Evolutionary conservation across 2,113 vertebrate species (phyloP), one percentile per base, ranked within the genome.

Genomic region (Phoxinus phoxinus): DNA sequence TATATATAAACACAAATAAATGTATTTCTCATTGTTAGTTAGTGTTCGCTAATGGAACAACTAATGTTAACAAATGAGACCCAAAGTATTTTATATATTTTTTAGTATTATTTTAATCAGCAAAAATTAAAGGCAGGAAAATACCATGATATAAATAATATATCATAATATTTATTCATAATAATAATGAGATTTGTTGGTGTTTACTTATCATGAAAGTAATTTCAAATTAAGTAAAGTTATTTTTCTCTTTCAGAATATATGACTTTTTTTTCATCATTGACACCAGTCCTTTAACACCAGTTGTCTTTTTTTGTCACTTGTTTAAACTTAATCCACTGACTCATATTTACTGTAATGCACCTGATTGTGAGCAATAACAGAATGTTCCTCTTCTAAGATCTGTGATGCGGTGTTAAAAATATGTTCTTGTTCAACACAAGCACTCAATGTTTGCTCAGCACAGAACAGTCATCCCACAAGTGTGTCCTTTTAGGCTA

Each of bases 281-380:
- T 65, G 13, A 32, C 1, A 65, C 25, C 61, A 65, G 27, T 67
- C 35, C 21, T 44, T 25, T 19, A 4, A 75, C 30, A 32, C 21
- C 73, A 15, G 13, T 48, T 48, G 3, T 48, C 21, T 51, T 32
- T 2, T 53, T 46, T 3, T 21, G 17, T 6, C 44, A 51, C 72
- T 53, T 56, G 51, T 56, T 56, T 10, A 23, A 35, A 56, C 46
- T 35, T 6, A 51, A 56, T 12, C 0, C 10, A 77, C 23, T 77
- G 75, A 77, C 30, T 77, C 75, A 77, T 77, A 32, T 77, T 58
- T 76, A 30, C 17, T 30, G n/a, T 53, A 23, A 10, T 56, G 75
- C 51, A 77, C 51, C 1, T 53, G 46, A 53, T 30, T 58, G 48
- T 23, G 27, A 58, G 51, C 48, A 56, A 77, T 19, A 35, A 75